Evolutionary conservation across 1,140 invertebrate species (phyloP).

Genomic region (Ylistrum balloti): DNA sequence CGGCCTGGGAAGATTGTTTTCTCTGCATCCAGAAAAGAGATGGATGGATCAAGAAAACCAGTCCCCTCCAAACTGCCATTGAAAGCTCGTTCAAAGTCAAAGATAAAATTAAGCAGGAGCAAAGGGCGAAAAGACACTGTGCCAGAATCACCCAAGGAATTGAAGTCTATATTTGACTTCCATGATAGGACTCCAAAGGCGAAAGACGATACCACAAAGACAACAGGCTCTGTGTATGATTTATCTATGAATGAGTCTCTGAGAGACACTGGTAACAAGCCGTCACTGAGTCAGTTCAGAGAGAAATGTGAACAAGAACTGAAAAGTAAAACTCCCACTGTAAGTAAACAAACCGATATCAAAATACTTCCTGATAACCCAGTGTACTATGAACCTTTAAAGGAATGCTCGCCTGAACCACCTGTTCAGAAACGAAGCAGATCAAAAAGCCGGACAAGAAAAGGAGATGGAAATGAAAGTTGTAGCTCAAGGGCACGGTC

Average conservation of each 20-base stretch:
- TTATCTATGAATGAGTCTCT: constrained; percentile 64
- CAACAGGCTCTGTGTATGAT: constrained; percentile 62
- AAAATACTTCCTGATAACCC: constrained; percentile 49
- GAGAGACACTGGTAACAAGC: constrained; percentile 15
- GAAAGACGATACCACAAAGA: constrained; percentile 43
- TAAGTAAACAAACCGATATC: constrained; percentile 2
- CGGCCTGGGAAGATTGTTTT: constrained; percentile 71
- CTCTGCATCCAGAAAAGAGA: constrained; percentile 66
- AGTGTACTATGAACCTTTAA: constrained; percentile 49
- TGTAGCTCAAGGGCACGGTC: constrained; percentile 20
- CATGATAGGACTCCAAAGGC: constrained; percentile 69
- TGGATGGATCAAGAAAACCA: constrained; percentile 69
- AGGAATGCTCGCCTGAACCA: constrained; percentile 19
- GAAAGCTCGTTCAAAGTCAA: constrained; percentile 68
- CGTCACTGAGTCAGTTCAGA: background rate
- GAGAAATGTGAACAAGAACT: background rate
- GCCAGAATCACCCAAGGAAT: constrained; percentile 49
- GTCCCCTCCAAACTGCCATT: constrained; percentile 65
- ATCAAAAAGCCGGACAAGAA: constrained; percentile 43
- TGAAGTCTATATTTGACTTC: constrained; percentile 72
- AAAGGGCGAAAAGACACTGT: constrained; percentile 52
- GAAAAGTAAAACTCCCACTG: background rate
- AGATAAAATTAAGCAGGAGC: constrained; percentile 61
- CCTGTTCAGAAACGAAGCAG: background rate
- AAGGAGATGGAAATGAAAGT: constrained; percentile 21